Base-by-base conservation (phyloP, 2,113 vertebrate species). In the Peromyscus californicus region DNA sequence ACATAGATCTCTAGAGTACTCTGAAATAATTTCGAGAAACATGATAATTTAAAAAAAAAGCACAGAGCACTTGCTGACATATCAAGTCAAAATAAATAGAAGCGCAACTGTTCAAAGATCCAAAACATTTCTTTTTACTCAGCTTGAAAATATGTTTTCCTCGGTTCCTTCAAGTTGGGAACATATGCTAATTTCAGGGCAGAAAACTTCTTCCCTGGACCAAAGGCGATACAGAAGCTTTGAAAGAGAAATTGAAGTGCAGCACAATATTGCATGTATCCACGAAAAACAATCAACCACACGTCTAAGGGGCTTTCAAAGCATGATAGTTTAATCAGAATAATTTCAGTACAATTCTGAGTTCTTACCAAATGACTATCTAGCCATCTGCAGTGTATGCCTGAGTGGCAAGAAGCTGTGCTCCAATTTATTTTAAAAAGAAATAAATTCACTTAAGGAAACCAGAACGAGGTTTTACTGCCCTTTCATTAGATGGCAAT, bases 311-410 rank as follows among this genome's bases (percentile, higher is more conserved):
- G 70, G 72, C 65, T 97, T 96, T 96, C 54, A 96, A 82, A 42
- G 45, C 75, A 83, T 2, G 26, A 87, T 15, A 48, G 39, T 70
- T 97, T 91, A 91, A 96, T 91, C 76, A 70, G 89, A 95, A 70
- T 91, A 89, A 90, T 97, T 95, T 95, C n/a, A 95, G 87, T 36
- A 63, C 45, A 88, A 74, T 86, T 96, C n/a, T 91, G 82, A 95
- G 48, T 82, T 96, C 85, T 93, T 92, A 79, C 5, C 78, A 92
- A 89, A 93, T 74, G 88, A 90, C 63, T 91, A 83, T 33, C 61
- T 51, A 76, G 79, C 70, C 80, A 74, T 59, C 39, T 83, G 87
- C 91, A 83, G 63, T 76, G 88, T 76, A 89, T 33, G 82, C 59
- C 74, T 57, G 36, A 89, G 70, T 75, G 89, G 85, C 89, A 94